Conservation (phyloP, 2,888 invertebrate genomes). For the Calameuta idolon region DNA sequence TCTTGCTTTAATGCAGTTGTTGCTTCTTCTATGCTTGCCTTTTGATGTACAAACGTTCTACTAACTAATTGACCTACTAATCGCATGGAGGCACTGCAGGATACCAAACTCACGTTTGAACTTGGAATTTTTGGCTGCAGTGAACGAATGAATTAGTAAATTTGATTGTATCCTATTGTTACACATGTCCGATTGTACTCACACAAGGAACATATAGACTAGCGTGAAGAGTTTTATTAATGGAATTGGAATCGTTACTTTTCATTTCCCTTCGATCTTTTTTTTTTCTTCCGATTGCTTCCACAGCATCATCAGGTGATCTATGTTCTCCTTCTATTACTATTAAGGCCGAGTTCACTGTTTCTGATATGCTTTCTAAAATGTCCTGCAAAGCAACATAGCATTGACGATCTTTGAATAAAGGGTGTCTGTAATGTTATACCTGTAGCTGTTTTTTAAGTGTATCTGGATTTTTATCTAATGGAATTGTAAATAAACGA, state of each 20-base stretch:
- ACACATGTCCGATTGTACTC: constrained; percentile 69
- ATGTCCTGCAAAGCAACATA: constrained; percentile 69
- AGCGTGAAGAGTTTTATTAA: constrained; percentile 71
- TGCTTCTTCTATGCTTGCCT: constrained; percentile 80
- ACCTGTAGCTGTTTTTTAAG: constrained; percentile 80
- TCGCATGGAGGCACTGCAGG: constrained; percentile 76
- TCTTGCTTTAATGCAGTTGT: constrained; percentile 83
- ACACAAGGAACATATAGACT: constrained; percentile 79
- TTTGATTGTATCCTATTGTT: constrained; percentile 62
- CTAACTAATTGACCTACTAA: constrained; percentile 80
- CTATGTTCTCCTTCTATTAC: constrained; percentile 81
- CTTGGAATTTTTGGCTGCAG: constrained; percentile 30
- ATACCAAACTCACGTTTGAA: constrained; percentile 39
- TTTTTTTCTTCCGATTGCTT: constrained; percentile 74
- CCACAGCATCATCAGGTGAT: constrained; percentile 74
- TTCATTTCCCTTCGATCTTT: constrained; percentile 69
- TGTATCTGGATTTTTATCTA: constrained; percentile 72
- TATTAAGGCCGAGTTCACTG: constrained; percentile 75
- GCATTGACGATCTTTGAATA: not conserved
- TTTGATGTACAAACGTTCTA: constrained; percentile 83
- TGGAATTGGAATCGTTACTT: constrained; percentile 58
- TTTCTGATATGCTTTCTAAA: constrained; percentile 71
- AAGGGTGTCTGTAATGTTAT: constrained; percentile 23
- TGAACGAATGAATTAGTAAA: not conserved
- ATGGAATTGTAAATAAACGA: constrained; percentile 78